Evolutionary conservation across 2,113 vertebrate genomes (phyloP).

Genomic region (Pandion haliaetus): DNA sequence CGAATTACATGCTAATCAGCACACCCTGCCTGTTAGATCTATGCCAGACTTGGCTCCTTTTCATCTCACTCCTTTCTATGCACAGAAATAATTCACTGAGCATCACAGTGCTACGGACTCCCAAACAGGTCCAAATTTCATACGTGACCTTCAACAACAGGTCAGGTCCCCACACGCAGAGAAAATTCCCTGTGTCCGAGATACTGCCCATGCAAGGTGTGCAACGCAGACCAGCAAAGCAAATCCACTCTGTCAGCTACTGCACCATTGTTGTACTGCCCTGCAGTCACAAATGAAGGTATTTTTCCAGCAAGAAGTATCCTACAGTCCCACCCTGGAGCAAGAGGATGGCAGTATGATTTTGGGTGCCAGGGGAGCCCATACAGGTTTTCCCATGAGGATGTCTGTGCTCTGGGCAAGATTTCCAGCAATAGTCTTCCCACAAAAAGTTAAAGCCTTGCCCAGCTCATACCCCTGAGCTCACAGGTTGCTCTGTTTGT

Average conservation of each 20-base stretch:
- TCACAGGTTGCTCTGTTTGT: not conserved
- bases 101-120: not conserved
- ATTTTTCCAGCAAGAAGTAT: not conserved
- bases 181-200: not conserved
- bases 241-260: not conserved
- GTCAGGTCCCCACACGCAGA: rapidly evolving
- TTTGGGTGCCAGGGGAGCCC: not conserved
- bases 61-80: not conserved
- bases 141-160: rapidly evolving
- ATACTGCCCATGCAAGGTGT: not conserved
- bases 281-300: not conserved
- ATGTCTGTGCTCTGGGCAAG: not conserved
- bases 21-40: not conserved
- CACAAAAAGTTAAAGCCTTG: not conserved
- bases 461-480: not conserved
- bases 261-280: rapidly evolving
- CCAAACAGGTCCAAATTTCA: not conserved
- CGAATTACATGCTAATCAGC: not conserved
- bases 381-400: not conserved
- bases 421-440: not conserved
- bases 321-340: not conserved
- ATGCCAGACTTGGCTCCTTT: not conserved
- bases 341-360: not conserved
- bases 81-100: not conserved
- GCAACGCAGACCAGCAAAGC: not conserved